Conservation (phyloP, 2,888 invertebrate genomes). For the Orthonychiurus folsomi region DNA sequence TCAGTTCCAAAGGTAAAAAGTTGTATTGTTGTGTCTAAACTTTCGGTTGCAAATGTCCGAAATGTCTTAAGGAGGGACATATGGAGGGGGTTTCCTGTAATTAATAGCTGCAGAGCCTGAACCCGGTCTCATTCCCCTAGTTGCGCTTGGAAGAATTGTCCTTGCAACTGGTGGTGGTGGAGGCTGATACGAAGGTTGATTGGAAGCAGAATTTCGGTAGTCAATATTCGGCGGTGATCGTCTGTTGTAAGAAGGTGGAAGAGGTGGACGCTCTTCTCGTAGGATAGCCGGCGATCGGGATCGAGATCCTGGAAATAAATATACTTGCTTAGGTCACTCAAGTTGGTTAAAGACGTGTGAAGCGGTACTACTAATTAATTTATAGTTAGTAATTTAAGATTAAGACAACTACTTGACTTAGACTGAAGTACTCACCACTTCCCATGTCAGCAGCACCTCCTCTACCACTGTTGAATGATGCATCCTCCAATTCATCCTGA, state of each 20-base stretch:
- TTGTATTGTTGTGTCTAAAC: background rate
- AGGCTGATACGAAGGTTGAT: constrained; percentile 58
- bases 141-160: constrained; percentile 49
- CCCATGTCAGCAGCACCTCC: constrained; percentile 46
- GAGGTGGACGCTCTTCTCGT: constrained; percentile 16
- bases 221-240: background rate
- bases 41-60: background rate
- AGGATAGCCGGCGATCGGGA: constrained; percentile 16
- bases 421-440: background rate
- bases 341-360: too few species aligned
- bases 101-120: constrained; percentile 51
- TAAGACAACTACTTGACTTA: too few species aligned
- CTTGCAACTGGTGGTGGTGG: constrained; percentile 67
- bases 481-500: constrained; percentile 90
- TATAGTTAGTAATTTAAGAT: too few species aligned
- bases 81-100: constrained; percentile 91
- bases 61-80: constrained; percentile 81
- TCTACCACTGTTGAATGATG: constrained; percentile 67
- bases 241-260: constrained; percentile 18
- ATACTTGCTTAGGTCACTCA: background rate
- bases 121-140: constrained; percentile 65
- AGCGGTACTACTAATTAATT: too few species aligned
- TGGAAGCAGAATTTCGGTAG: background rate
- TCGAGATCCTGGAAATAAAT: background rate
- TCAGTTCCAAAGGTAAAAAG: background rate